Evolutionary conservation across 2,888 invertebrate genomes (phyloP).

Genomic region (Thyatira batis): DNA sequence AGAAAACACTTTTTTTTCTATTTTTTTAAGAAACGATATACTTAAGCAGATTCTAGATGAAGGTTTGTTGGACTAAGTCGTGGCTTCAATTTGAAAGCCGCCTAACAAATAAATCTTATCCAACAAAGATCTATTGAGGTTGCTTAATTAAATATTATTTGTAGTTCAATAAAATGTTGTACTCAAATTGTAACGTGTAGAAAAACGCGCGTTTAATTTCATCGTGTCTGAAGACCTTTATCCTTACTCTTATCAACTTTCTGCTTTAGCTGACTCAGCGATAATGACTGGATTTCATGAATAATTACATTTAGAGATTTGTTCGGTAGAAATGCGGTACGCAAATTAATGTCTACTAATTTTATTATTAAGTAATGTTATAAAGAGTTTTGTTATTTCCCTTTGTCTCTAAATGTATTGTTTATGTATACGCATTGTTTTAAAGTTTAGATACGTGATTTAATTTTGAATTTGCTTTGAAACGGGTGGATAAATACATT

Average conservation of each 20-base stretch:
- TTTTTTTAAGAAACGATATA: too few species aligned
- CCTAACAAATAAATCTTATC: too few species aligned
- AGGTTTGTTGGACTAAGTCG: too few species aligned
- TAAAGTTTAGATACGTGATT: not conserved
- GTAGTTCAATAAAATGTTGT: not conserved
- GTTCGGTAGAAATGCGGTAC: conserved; percentile 23
- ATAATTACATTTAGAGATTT: conserved; percentile 54
- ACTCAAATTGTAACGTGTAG: not conserved
- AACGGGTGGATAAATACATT: too few species aligned
- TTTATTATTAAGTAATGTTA: conserved; percentile 1
- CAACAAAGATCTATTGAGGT: too few species aligned
- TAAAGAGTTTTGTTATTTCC: not conserved
- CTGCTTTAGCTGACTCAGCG: conserved; percentile 41
- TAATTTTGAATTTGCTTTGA: not conserved
- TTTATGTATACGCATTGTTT: not conserved
- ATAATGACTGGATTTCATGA: conserved; percentile 55
- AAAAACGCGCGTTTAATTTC: not conserved
- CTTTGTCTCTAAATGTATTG: not conserved
- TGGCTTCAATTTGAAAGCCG: too few species aligned
- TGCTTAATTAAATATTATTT: too few species aligned
- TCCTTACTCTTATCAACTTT: conserved; percentile 50
- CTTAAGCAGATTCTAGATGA: too few species aligned
- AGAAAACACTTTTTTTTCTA: too few species aligned
- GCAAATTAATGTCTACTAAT: not conserved
- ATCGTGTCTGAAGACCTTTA: not conserved